Conservation (phyloP, 2,888 invertebrate genomes). For the Scaptomyza cyrtandrae region DNA sequence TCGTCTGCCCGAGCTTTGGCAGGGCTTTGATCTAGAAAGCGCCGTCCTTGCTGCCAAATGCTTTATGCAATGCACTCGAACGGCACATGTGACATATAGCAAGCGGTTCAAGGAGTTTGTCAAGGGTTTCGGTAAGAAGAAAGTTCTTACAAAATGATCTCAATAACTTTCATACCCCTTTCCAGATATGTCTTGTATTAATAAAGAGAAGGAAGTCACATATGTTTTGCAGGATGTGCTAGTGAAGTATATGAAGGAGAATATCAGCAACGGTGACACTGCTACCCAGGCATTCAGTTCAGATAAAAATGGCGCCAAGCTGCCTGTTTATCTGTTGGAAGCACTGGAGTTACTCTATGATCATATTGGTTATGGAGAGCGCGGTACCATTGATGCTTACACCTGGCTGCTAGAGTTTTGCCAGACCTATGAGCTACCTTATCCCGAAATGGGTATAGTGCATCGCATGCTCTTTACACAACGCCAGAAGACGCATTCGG, state of each 20-base stretch:
- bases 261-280: slow-evolving; percentile 36
- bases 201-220: slow-evolving; percentile 67
- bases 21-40: slow-evolving; percentile 85
- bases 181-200: slow-evolving; percentile 61
- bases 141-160: too few species aligned
- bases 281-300: slow-evolving; percentile 54
- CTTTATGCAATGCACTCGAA: slow-evolving; percentile 84
- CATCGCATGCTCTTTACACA: slow-evolving; percentile 83
- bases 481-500: slow-evolving; percentile 82
- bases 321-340: slow-evolving; percentile 75
- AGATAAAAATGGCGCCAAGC: slow-evolving; percentile 60
- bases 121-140: slow-evolving; percentile 76
- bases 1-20: slow-evolving; percentile 84
- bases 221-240: slow-evolving; percentile 77
- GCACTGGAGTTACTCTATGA: slow-evolving; percentile 82
- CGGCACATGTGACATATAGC: slow-evolving; percentile 77
- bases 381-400: slow-evolving; percentile 80
- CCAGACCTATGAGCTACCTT: slow-evolving; percentile 70
- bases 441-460: slow-evolving; percentile 75
- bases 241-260: slow-evolving; percentile 76
- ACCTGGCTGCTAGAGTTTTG: slow-evolving; percentile 83
- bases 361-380: slow-evolving; percentile 77
- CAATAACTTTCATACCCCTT: neutral
- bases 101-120: slow-evolving; percentile 80
- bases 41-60: slow-evolving; percentile 86